Evolutionary conservation across 2,888 invertebrate species (phyloP).

Genomic region (Lasioglossum figueresi): DNA sequence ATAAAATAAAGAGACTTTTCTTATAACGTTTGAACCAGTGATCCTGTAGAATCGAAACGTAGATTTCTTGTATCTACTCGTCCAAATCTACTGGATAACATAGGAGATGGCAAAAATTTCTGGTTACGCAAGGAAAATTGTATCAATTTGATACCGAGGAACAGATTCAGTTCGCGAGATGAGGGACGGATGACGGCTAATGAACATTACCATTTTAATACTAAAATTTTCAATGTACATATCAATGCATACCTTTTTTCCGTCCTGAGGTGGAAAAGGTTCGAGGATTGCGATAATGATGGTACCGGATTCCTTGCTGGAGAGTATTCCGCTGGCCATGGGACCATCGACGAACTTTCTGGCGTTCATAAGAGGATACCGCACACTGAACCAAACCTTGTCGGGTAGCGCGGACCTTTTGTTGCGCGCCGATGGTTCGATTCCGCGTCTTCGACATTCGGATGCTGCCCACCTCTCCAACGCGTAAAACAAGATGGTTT

Average conservation of each 20-base stretch:
- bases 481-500: constrained; percentile 87
- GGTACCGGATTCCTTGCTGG: constrained; percentile 84
- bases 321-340: constrained; percentile 85
- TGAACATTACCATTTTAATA: too few relatives aligned
- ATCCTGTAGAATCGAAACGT: too few relatives aligned
- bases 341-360: constrained; percentile 87
- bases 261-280: constrained; percentile 52
- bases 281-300: constrained; percentile 78
- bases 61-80: too few relatives aligned
- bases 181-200: too few relatives aligned
- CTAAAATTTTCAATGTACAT: too few relatives aligned
- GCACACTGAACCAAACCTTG: constrained; percentile 86
- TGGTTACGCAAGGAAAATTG: too few relatives aligned
- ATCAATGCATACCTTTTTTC: constrained; percentile 24
- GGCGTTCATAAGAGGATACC: constrained; percentile 88
- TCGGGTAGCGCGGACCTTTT: constrained; percentile 84
- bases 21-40: too few relatives aligned
- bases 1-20: too few relatives aligned
- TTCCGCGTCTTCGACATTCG: constrained; percentile 85
- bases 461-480: constrained; percentile 87
- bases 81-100: too few relatives aligned
- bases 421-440: constrained; percentile 85
- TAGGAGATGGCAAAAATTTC: too few relatives aligned
- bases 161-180: too few relatives aligned
- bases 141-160: too few relatives aligned